Conservation (phyloP, 2,888 invertebrate genomes). For the Nomada ferruginata region DNA sequence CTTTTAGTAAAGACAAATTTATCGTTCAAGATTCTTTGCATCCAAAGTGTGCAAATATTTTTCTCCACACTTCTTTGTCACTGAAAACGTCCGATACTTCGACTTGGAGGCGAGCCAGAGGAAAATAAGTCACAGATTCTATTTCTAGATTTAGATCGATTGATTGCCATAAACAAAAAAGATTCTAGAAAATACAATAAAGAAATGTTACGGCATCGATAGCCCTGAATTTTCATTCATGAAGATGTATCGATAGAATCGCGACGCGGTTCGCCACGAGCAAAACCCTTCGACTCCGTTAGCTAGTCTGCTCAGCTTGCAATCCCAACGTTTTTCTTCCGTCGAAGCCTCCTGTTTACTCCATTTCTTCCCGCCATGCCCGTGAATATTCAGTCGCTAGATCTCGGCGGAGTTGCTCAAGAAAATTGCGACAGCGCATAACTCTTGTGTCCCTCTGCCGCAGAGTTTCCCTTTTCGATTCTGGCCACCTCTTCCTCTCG, state of each 20-base stretch:
- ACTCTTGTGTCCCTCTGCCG: slow-evolving; percentile 50
- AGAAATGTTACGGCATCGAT: too few relatives aligned
- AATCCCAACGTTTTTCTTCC: not conserved
- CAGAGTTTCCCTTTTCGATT: slow-evolving; percentile 67
- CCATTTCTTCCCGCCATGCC: not conserved
- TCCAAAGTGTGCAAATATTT: not conserved
- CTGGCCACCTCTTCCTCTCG: slow-evolving; percentile 48
- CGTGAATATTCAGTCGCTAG: slow-evolving; percentile 44
- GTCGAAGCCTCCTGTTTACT: not conserved
- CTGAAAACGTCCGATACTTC: slow-evolving; percentile 2
- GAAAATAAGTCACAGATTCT: slow-evolving; percentile 24
- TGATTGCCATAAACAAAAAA: not conserved
- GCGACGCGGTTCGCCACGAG: too few relatives aligned
- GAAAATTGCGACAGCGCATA: slow-evolving; percentile 72
- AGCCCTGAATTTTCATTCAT: too few relatives aligned
- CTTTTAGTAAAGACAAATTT: not conserved
- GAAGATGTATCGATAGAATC: too few relatives aligned
- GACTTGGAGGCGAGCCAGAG: slow-evolving; percentile 29
- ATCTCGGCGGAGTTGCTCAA: slow-evolving; percentile 66
- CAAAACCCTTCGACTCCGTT: too few relatives aligned
- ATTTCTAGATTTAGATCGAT: slow-evolving; percentile 3
- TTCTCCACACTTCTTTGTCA: not conserved
- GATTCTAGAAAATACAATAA: not conserved
- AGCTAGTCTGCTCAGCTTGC: not conserved
- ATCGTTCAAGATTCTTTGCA: not conserved